Conservation (phyloP, 2,113 vertebrate genomes). For the Sylvia atricapilla region DNA sequence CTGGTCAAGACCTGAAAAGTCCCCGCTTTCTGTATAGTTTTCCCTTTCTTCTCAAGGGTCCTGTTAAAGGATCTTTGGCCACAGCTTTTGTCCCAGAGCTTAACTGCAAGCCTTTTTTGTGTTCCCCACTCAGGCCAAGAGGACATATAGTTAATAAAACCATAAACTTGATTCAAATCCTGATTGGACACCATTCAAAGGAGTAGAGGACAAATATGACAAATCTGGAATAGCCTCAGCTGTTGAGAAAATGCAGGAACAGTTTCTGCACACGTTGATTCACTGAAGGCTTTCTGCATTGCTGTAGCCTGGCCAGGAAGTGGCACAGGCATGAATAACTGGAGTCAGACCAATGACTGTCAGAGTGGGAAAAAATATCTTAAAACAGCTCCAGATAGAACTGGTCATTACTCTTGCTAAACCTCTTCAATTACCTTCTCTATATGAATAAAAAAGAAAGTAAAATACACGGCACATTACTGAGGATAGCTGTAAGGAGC, state of each 20-base stretch:
- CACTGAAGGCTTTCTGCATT: neutral
- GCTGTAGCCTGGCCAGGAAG: neutral
- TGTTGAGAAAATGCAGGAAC: conserved; percentile 1
- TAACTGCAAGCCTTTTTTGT: neutral
- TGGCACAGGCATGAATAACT: neutral
- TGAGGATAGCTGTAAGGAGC: neutral
- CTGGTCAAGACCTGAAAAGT: neutral
- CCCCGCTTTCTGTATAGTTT: neutral
- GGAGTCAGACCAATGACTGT: neutral
- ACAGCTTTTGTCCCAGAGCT: neutral
- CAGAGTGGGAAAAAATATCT: neutral
- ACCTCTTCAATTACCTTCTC: neutral
- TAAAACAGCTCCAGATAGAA: neutral
- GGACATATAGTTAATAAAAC: neutral
- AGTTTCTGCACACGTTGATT: neutral
- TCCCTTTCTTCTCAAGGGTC: neutral
- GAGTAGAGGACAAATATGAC: neutral
- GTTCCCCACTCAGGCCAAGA: neutral
- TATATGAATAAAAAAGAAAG: neutral
- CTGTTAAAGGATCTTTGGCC: neutral
- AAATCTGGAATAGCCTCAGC: neutral
- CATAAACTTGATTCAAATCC: neutral
- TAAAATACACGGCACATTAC: neutral
- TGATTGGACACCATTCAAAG: neutral
- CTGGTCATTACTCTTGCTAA: neutral